Percentiles rank a stretch among this genome's conserved stretches.
These are phyloP conservation scores for Phalacrocorax pelagicus DNA, from an alignment of 2,113 vertebrate genomes.

Conservation along the genomic window DNA sequence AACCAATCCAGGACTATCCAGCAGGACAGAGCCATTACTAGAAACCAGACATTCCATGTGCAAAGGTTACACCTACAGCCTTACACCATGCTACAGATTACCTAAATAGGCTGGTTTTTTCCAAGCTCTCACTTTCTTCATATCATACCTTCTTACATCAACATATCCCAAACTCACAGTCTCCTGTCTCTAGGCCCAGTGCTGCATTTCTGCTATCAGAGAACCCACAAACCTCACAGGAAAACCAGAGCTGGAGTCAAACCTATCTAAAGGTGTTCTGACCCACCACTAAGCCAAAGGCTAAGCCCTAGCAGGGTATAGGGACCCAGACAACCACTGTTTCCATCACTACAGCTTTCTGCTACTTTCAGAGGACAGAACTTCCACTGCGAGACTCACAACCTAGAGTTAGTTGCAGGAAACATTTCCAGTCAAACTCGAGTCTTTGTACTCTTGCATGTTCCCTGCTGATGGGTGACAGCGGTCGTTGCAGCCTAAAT, in stretches of 20 bases:
- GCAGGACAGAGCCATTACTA: neutral
- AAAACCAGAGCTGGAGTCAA: neutral
- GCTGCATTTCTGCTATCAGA: neutral
- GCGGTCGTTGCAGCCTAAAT: neutral
- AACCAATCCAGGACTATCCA: neutral
- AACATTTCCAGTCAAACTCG: neutral
- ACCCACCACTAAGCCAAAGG: neutral
- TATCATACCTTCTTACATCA: neutral
- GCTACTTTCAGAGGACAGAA: neutral
- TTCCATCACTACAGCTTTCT: neutral
- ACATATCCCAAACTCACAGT: neutral
- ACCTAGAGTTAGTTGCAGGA: neutral
- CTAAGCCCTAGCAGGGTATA: neutral
- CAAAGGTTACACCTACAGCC: neutral
- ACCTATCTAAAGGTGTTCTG: neutral
- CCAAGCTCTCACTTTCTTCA: neutral
- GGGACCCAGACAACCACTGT: neutral
- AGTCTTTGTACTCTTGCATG: neutral
- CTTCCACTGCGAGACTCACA: neutral
- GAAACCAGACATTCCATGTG: accelerated
- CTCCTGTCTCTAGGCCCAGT: neutral
- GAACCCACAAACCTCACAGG: neutral
- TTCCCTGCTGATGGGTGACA: neutral
- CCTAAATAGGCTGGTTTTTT: neutral
- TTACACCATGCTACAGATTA: neutral